Conservation (phyloP, 2,113 vertebrate genomes). For the Orthonyx spaldingii region DNA sequence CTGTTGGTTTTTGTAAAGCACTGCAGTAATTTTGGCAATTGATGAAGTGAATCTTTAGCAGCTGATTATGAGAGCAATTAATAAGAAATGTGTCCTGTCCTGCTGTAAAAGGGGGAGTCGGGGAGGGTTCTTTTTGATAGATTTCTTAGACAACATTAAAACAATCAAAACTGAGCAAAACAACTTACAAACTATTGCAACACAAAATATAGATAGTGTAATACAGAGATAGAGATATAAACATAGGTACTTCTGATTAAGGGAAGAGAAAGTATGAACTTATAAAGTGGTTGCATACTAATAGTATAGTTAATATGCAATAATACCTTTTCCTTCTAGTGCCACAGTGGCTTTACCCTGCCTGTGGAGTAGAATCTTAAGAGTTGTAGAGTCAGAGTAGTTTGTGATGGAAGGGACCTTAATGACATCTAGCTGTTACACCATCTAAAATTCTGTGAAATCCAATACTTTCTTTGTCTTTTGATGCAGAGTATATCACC, state of each 20-base stretch:
- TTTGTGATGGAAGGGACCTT: neutral
- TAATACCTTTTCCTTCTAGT: neutral
- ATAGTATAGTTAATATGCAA: neutral
- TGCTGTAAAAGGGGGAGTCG: no score
- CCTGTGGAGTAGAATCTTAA: neutral
- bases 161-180: neutral
- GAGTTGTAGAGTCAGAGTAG: neutral
- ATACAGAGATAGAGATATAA: neutral
- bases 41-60: neutral
- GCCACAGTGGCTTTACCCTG: neutral
- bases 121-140: no score
- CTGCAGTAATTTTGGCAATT: neutral
- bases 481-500: neutral
- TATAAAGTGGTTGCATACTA: neutral
- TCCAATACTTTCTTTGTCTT: neutral
- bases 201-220: no score
- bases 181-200: neutral
- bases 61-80: neutral
- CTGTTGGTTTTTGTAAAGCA: neutral
- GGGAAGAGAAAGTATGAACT: neutral
- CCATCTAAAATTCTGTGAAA: neutral
- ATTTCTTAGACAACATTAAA: no score
- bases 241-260: neutral
- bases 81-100: neutral
- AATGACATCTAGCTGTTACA: neutral